phyloP scores from a whole-genome alignment of 2,113 vertebrate genomes.

The Speoplatyrhinus poulsoni region DNA sequence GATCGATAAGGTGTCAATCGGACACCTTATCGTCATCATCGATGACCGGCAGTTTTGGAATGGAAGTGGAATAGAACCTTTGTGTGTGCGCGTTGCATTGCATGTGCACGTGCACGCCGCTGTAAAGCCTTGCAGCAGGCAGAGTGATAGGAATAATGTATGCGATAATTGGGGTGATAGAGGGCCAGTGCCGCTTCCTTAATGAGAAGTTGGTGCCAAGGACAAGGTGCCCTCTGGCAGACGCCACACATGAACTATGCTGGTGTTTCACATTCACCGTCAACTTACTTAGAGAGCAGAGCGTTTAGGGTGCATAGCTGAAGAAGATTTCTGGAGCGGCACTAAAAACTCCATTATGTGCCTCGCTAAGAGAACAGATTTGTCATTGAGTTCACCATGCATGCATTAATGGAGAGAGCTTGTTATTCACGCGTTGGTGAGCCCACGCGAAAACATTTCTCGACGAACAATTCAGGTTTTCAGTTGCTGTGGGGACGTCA shows the following conservation, averaged over 20 bases:
- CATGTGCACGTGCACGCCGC: conserved; percentile 1
- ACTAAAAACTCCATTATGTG: background rate
- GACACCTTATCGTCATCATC: conserved; percentile 25
- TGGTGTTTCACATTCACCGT: conserved; percentile 12
- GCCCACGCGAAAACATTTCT: too few species aligned
- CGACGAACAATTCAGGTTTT: background rate
- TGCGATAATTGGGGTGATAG: conserved; percentile 50
- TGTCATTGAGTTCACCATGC: background rate
- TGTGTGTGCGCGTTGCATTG: background rate
- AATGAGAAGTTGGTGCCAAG: conserved; percentile 41
- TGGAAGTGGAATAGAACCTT: background rate
- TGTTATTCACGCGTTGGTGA: background rate
- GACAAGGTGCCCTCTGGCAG: conserved; percentile 39
- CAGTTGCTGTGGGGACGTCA: background rate
- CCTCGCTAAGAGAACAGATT: background rate
- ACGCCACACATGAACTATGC: conserved; percentile 31
- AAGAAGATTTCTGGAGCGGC: background rate
- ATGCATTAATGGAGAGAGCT: background rate
- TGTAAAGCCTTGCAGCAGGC: conserved; percentile 23
- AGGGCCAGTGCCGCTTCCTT: conserved; percentile 38
- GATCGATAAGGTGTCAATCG: conserved; percentile 41
- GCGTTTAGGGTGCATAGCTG: background rate
- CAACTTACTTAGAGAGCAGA: background rate
- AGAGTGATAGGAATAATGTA: conserved; percentile 42
- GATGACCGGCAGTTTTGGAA: background rate